phyloP scores from a whole-genome alignment of 2,113 vertebrate species.

The Pterocles orientalis region DNA sequence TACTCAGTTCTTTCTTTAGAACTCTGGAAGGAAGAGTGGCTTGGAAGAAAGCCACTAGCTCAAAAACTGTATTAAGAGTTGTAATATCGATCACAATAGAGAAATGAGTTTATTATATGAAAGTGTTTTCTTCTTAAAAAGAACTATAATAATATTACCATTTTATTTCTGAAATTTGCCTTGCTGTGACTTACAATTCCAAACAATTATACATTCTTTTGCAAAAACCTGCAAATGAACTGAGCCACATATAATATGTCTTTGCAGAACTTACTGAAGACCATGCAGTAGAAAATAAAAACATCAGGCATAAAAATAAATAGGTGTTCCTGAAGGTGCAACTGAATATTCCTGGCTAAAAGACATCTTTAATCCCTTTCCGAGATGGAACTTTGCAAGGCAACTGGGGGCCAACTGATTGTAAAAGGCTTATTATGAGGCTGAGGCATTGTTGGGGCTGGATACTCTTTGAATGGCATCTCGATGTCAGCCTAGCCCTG shows the following conservation, averaged over 20 bases:
- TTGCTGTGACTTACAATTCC: neutral
- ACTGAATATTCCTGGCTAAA: neutral
- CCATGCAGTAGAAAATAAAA: neutral
- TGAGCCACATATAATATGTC: neutral
- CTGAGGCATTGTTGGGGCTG: constrained; percentile 44
- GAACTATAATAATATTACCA: neutral
- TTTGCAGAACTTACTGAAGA: neutral
- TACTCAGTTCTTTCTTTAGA: neutral
- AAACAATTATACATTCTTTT: neutral
- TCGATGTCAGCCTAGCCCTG: neutral
- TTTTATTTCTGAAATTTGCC: neutral
- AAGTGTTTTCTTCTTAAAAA: neutral
- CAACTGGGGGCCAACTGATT: neutral
- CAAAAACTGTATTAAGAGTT: neutral
- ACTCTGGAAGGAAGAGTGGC: neutral
- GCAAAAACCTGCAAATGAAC: neutral
- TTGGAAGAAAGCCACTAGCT: neutral
- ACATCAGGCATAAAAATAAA: neutral
- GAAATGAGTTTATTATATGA: neutral
- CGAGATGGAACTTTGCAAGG: constrained; percentile 22
- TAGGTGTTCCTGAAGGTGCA: neutral
- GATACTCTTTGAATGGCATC: constrained; percentile 21
- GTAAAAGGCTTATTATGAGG: constrained; percentile 16
- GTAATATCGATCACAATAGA: neutral
- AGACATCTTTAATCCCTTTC: neutral